A percentile compares a stretch with the other conserved stretches of the same genome.
These are phyloP conservation scores for Orchestes rusci DNA, from an alignment of 2,888 invertebrate species.

Conservation along the genomic window DNA sequence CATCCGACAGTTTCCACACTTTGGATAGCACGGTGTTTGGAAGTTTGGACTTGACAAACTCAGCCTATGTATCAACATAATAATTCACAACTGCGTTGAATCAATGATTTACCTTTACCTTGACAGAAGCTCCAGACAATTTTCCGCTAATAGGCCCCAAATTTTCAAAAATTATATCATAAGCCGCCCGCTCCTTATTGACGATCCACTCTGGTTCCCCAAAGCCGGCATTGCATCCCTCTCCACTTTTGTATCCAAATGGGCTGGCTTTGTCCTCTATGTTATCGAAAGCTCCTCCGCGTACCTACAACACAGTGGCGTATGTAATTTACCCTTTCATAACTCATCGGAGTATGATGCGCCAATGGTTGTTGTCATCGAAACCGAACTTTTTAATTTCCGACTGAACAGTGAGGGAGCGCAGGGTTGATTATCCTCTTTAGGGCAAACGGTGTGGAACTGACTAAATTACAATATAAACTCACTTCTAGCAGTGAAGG, in stretches of 20 bases:
- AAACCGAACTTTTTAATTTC: constrained; percentile 19
- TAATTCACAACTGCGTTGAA: too few species aligned
- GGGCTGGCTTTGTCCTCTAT: constrained; percentile 74
- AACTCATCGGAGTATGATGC: constrained; percentile 7
- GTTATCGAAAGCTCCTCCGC: constrained; percentile 91
- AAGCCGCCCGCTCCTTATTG: constrained; percentile 74
- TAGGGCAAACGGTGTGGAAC: constrained; percentile 15
- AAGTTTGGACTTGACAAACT: constrained; percentile 94
- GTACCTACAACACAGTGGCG: constrained; percentile 26
- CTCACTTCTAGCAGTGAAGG: constrained; percentile 21
- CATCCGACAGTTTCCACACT: constrained; percentile 96
- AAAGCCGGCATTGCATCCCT: constrained; percentile 91
- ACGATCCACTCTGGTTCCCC: constrained; percentile 98
- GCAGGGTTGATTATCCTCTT: constrained; percentile 9
- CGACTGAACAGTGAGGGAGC: constrained; percentile 12
- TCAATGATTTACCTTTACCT: constrained; percentile 37
- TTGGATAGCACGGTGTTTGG: constrained; percentile 93
- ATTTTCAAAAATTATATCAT: constrained; percentile 72
- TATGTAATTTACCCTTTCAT: constrained; percentile 1
- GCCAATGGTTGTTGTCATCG: constrained; percentile 10
- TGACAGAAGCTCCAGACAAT: constrained; percentile 84
- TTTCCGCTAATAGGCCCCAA: constrained; percentile 86
- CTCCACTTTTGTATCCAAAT: constrained; percentile 88
- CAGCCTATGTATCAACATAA: too few species aligned
- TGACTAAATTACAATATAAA: too few species aligned